Evolutionary conservation across 2,113 vertebrate species (phyloP), one percentile per base, ranked within the genome.

Genomic region (Bubo scandiacus): DNA sequence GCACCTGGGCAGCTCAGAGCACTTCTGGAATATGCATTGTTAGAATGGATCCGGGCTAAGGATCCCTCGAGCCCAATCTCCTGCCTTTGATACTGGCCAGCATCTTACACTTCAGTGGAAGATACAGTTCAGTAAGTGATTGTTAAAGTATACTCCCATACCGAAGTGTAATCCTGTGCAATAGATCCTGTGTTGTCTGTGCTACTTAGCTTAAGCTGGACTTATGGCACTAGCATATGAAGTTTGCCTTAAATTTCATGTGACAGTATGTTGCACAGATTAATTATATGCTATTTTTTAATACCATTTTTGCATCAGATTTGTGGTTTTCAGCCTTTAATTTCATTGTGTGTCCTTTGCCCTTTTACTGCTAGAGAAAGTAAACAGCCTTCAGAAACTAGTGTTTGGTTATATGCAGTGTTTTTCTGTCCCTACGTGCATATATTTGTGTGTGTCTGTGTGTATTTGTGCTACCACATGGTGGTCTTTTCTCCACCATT

Each of bases 141-240:
- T 73, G 42, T 32, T 29, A 8, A 55, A 57, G 17, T 42, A 7
- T 18, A 6, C 13, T 74, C 18, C 45, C 21, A 30, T 34, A 11
- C 23, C n/a, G 55, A n/a, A 68, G 22, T 1, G 0, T 15, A 21
- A 40, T 51, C 49, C 23, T 17, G 30, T 49, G 49, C n/a, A 18
- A 12, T 25, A 65, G 25, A n/a, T 22, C 23, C 36, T 45, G 36
- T 22, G 49, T 20, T 55, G n/a, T n/a, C 42, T 61, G 12, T 36
- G 51, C 27, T 66, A 2, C 51, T 65, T 20, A 30, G 51, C n/a
- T 54, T 32, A 32, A 59, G 43, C 15, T 59, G 57, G 47, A 49
- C 2, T 52, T 47, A 47, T 0, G 3, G 65, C 59, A 45, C 25
- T 43, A 23, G 20, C 3, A 1, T 40, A 26, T 49, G 34, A 63